phyloP scores from a whole-genome alignment of 1,140 invertebrate species.

The Drosophila sproati region DNA sequence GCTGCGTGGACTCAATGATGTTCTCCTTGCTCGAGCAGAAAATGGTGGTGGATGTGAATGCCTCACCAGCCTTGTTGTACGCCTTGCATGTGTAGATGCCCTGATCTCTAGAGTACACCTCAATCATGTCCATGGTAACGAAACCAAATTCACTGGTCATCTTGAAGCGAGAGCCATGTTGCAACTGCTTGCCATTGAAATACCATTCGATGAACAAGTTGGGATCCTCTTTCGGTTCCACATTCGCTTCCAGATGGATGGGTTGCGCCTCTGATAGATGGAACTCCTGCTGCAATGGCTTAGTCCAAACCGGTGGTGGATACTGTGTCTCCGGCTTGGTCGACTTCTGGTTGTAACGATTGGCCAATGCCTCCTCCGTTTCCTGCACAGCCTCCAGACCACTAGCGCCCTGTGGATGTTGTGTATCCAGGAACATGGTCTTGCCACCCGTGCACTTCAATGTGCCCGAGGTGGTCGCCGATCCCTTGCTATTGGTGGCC shows the following conservation, averaged over 20 bases:
- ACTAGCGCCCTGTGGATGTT: conserved; percentile 94
- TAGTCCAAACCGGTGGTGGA: conserved; percentile 94
- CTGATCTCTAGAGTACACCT: conserved; percentile 96
- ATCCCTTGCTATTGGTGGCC: conserved; percentile 95
- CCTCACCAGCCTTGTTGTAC: conserved; percentile 94
- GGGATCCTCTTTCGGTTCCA: conserved; percentile 98
- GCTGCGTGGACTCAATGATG: conserved; percentile 94
- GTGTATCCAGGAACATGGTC: conserved; percentile 93
- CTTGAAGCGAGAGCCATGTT: conserved; percentile 94
- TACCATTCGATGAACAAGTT: conserved; percentile 97
- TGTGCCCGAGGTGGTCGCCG: conserved; percentile 94
- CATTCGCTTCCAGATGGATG: conserved; percentile 95
- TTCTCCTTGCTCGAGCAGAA: conserved; percentile 92
- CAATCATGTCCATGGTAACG: conserved; percentile 94
- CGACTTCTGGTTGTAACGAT: conserved; percentile 88
- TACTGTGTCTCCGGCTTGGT: conserved; percentile 90
- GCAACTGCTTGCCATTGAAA: conserved; percentile 94
- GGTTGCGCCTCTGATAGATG: conserved; percentile 95
- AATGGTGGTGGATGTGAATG: conserved; percentile 95
- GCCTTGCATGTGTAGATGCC: conserved; percentile 97
- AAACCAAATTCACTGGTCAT: conserved; percentile 96
- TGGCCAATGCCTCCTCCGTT: conserved; percentile 91
- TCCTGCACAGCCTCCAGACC: conserved; percentile 94
- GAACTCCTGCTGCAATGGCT: conserved; percentile 92
- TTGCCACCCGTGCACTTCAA: conserved; percentile 92